phyloP scores from a whole-genome alignment of 2,797 vertebrate species.

The Liasis olivaceus region DNA sequence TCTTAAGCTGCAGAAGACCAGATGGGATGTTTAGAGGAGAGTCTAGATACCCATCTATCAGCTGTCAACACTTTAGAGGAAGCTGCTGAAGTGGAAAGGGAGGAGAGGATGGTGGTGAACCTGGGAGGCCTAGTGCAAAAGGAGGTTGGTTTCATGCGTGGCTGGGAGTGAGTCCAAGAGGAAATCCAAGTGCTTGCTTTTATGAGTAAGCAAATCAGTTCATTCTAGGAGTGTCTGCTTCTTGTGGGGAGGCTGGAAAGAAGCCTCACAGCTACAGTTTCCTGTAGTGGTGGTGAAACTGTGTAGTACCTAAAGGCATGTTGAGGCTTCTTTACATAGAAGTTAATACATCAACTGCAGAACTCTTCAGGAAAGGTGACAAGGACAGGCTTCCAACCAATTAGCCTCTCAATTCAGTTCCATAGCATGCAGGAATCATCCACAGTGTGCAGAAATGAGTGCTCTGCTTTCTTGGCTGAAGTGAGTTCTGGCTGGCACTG shows the following conservation, averaged over 20 bases:
- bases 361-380: background rate
- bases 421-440: no score
- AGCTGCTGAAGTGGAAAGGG: no score
- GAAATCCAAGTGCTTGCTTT: background rate
- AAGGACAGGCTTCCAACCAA: background rate
- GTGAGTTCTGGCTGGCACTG: background rate
- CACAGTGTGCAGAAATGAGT: no score
- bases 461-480: background rate
- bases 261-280: background rate
- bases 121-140: background rate
- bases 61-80: background rate
- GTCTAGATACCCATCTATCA: background rate
- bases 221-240: background rate
- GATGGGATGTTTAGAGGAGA: background rate
- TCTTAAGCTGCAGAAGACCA: background rate
- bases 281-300: background rate
- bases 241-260: background rate
- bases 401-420: background rate
- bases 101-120: background rate
- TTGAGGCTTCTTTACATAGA: background rate
- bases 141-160: no score
- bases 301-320: background rate
- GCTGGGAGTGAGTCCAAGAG: background rate
- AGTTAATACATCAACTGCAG: no score
- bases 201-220: no score